phyloP scores from a whole-genome alignment of 2,888 invertebrate genomes.

The Tridacna crocea region DNA sequence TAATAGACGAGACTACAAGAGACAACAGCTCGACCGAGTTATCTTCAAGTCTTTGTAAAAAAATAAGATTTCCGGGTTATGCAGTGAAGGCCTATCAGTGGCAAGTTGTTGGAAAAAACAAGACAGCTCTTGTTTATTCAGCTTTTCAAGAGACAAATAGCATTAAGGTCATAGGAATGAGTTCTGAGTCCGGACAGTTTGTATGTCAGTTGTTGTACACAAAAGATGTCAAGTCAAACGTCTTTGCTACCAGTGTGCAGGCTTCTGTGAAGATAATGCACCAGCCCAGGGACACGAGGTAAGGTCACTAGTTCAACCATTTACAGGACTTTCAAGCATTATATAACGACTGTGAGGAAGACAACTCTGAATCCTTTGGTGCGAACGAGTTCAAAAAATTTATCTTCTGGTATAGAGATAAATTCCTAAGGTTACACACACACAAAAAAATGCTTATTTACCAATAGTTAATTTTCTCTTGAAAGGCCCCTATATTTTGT shows the following conservation, averaged over 20 bases:
- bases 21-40: no score
- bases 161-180: not conserved
- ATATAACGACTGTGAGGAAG: not conserved
- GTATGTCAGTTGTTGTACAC: constrained; percentile 9
- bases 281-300: not conserved
- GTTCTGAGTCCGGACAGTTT: not conserved
- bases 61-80: not conserved
- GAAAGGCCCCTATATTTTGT: no score
- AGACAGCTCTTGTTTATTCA: not conserved
- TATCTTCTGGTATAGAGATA: no score
- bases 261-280: not conserved
- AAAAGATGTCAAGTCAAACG: not conserved
- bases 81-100: not conserved
- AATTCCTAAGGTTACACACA: no score
- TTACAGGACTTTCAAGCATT: not conserved
- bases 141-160: not conserved
- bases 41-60: not conserved
- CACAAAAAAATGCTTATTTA: no score
- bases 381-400: not conserved
- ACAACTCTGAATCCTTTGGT: not conserved
- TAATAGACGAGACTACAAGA: not conserved
- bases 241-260: not conserved
- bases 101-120: not conserved
- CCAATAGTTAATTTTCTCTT: no score
- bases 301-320: not conserved